Base-by-base conservation (phyloP, 1,140 invertebrate species). In the Arion vulgaris region DNA sequence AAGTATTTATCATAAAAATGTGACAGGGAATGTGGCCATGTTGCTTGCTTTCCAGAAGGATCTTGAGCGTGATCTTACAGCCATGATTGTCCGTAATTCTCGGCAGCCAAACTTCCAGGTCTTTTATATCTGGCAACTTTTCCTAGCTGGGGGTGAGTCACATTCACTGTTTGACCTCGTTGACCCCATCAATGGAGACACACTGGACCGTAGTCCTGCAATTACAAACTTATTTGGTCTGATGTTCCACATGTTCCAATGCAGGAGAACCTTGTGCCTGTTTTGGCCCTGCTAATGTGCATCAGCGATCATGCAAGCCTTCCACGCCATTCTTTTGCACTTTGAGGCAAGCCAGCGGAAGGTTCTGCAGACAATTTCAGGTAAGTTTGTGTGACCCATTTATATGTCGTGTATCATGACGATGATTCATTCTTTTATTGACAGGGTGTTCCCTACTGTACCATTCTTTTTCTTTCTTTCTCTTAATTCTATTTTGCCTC, bases 1-100 rank as follows among this genome's bases (percentile, higher is more conserved):
- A 0, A 89, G 89, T 80, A 85, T 90, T 17, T 89, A 89, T 68
- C 85, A 87, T 82, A 81, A 86, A 34, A 81, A 82, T 57, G 75
- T 86, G 62, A 68, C 71, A 1, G 87, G 87, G 0, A 90, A 91
- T 80, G 45, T 89, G 4, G 75, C 87, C 15, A 84, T 89, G 69
- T 71, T 88, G 28, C 73, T 87, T 32, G 88, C 88, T 15, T 76
- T 87, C 26, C 66, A 81, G 51, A 86, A 85, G 45, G 88, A 89
- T 69, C 62, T 88, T 19, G 80, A 51, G 28, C 69, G 80, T n/a
- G 39, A 75, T 13, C 57, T 83, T 23, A 80, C 75, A 26, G 72
- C 82, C 15, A 77, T 66, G 39, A 38, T 69, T 71, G 53, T 78
- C 19, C 49, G 75, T 15, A 68, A 83, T 53, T 76, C 78, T 32